These are phyloP conservation scores for Channa striata DNA, from an alignment of 2,797 vertebrate species.

Conservation along the genomic window DNA sequence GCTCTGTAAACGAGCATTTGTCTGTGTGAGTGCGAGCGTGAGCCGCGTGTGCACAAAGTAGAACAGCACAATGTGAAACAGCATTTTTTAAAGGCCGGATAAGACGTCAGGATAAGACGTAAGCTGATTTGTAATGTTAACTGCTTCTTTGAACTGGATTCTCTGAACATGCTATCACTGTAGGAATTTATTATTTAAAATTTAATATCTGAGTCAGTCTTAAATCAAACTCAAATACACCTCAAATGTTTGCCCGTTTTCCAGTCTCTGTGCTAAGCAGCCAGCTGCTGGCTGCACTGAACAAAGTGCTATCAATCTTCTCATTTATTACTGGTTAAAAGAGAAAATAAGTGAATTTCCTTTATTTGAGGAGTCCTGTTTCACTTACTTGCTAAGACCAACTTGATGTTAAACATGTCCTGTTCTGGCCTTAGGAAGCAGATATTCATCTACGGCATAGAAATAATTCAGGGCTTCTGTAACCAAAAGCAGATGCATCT, in stretches of 20 bases:
- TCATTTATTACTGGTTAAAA: too few relatives aligned
- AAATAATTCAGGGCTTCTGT: conserved; percentile 57
- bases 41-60: conserved; percentile 37
- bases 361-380: conserved; percentile 39
- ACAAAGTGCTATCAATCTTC: neutral
- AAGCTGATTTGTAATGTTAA: conserved; percentile 9
- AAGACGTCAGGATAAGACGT: neutral
- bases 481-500: conserved; percentile 72
- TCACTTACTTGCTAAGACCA: conserved; percentile 39
- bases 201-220: neutral
- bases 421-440: conserved; percentile 57
- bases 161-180: neutral
- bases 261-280: too few relatives aligned
- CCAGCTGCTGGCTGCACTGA: too few relatives aligned
- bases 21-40: conserved; percentile 25
- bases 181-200: neutral
- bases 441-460: conserved; percentile 57
- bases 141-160: neutral
- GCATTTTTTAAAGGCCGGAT: conserved; percentile 7
- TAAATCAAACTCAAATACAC: neutral
- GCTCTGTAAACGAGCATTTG: conserved; percentile 70
- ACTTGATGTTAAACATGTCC: conserved; percentile 65
- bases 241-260: neutral
- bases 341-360: conserved; percentile 25
- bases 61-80: conserved; percentile 19